Evolutionary conservation across 2,888 invertebrate genomes (phyloP).

Genomic region (Eristalinus sepulchralis): DNA sequence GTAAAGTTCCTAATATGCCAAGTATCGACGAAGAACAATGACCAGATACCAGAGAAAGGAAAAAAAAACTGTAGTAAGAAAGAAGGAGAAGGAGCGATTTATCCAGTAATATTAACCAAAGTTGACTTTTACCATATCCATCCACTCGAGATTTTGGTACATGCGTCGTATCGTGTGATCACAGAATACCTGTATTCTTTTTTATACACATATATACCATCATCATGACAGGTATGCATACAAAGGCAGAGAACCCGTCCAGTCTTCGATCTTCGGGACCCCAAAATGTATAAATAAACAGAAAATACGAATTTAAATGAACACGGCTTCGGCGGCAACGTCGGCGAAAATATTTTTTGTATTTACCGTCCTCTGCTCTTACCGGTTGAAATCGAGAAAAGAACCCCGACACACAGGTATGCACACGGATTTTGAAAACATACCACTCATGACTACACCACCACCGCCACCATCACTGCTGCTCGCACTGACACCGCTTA

Average conservation of each 20-base stretch:
- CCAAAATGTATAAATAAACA: conserved; percentile 67
- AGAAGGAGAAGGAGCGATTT: not conserved
- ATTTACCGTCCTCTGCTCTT: conserved; percentile 63
- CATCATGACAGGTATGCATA: conserved; percentile 14
- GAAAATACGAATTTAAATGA: conserved; percentile 65
- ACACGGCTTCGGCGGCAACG: conserved; percentile 36
- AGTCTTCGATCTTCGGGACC: conserved; percentile 41
- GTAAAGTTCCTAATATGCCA: conserved; percentile 51
- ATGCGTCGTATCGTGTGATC: conserved; percentile 61
- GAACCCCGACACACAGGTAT: conserved; percentile 62
- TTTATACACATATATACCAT: conserved; percentile 24
- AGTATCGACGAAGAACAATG: conserved; percentile 56
- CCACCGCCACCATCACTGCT: conserved; percentile 32
- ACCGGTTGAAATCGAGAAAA: conserved; percentile 64
- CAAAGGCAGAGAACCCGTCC: conserved; percentile 28
- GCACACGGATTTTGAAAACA: conserved; percentile 64
- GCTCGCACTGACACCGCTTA: conserved; percentile 12
- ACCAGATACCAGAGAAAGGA: conserved; percentile 24
- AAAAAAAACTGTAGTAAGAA: not conserved
- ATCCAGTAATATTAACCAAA: conserved; percentile 46
- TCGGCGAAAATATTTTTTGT: conserved; percentile 61
- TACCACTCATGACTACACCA: conserved; percentile 42
- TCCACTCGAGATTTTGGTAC: conserved; percentile 68
- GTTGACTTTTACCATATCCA: conserved; percentile 62
- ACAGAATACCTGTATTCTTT: conserved; percentile 58